A percentile compares a stretch with the other conserved stretches of the same genome.
Conservation (phyloP, 2,888 invertebrate genomes). For the Erannis defoliaria region DNA sequence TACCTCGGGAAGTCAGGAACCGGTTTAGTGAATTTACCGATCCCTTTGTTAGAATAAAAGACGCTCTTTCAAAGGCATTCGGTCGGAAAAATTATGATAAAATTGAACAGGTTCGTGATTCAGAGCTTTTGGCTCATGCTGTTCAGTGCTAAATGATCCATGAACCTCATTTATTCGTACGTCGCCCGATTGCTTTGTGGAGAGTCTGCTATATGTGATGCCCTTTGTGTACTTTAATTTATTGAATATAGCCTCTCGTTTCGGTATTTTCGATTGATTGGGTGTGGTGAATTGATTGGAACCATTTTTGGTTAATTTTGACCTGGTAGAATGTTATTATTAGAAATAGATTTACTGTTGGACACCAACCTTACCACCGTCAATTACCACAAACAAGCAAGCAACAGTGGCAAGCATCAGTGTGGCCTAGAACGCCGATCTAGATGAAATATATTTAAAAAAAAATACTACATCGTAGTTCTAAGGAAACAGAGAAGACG, state of each 20-base stretch:
- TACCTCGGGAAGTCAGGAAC: slow-evolving; percentile 29
- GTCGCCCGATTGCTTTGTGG: slow-evolving; percentile 21
- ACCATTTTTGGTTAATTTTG: neutral
- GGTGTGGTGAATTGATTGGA: slow-evolving; percentile 1
- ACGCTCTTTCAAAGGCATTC: slow-evolving; percentile 37
- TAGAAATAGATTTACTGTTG: no score
- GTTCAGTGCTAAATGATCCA: slow-evolving; percentile 37
- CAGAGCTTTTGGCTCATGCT: slow-evolving; percentile 34
- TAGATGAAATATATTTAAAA: no score
- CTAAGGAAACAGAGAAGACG: no score
- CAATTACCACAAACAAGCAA: no score
- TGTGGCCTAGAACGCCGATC: no score
- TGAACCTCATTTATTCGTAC: slow-evolving; percentile 29
- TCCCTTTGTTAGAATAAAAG: slow-evolving; percentile 43
- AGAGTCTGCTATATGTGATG: slow-evolving; percentile 9
- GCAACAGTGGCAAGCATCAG: no score
- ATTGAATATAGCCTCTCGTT: slow-evolving; percentile 8
- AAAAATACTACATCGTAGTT: no score
- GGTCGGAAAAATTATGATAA: slow-evolving; percentile 39
- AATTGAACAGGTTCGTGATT: slow-evolving; percentile 41
- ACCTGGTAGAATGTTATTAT: no score
- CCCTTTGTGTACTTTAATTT: slow-evolving; percentile 21
- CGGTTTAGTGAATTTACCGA: slow-evolving; percentile 37
- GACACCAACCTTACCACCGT: no score
- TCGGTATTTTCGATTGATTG: slow-evolving; percentile 15